Evolutionary conservation across 2,888 invertebrate species (phyloP).

Genomic region (Hydropsyche betteni): DNA sequence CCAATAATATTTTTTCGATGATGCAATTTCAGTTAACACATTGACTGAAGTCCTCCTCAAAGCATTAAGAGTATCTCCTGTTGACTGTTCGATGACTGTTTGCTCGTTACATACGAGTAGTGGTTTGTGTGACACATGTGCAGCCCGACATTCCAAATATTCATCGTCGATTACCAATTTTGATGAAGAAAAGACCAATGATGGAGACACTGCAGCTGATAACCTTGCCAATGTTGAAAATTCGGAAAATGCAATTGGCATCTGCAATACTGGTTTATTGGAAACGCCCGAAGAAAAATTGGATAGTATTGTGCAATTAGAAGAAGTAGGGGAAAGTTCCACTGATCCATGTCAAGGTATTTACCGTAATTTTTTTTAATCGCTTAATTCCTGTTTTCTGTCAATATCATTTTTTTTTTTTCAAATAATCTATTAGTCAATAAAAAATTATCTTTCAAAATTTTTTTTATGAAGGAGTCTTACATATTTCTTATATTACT

Average conservation of each 20-base stretch:
- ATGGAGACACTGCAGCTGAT: not conserved
- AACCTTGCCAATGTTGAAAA: not conserved
- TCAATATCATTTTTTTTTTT: too few relatives aligned
- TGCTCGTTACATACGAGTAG: constrained; percentile 39
- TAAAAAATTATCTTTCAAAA: too few relatives aligned
- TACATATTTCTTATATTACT: too few relatives aligned
- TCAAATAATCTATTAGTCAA: too few relatives aligned
- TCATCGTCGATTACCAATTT: constrained; percentile 22
- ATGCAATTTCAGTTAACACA: constrained; percentile 56
- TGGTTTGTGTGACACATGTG: constrained; percentile 57
- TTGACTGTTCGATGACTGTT: constrained; percentile 45
- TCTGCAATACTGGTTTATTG: not conserved
- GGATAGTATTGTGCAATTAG: constrained; percentile 54
- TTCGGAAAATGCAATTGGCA: not conserved
- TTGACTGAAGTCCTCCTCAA: constrained; percentile 57
- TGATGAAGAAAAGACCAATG: not conserved
- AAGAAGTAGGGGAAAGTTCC: constrained; percentile 50
- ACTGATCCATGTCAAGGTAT: constrained; percentile 48
- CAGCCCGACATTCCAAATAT: constrained; percentile 35
- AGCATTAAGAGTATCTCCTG: constrained; percentile 53
- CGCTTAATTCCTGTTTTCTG: not conserved
- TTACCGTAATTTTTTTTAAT: not conserved
- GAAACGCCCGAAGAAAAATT: constrained; percentile 52
- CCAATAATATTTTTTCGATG: not conserved
- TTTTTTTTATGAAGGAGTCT: too few relatives aligned